Conservation (phyloP, 2,797 vertebrate species). For the Notolepis coatsorum region DNA sequence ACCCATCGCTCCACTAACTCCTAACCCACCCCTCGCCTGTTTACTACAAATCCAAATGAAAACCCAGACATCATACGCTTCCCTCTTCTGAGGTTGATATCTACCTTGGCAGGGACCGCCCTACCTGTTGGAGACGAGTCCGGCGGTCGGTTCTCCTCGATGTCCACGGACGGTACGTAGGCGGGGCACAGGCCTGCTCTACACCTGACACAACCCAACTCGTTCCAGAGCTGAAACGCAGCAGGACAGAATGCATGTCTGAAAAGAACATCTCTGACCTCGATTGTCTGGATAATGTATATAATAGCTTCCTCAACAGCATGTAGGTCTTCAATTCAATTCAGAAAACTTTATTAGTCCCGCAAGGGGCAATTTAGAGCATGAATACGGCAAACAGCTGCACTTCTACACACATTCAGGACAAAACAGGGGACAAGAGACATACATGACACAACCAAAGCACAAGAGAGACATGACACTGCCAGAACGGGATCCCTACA, state of each 20-base stretch:
- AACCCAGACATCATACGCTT: conserved; percentile 14
- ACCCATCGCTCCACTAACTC: too few species aligned
- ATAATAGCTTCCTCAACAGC: too few species aligned
- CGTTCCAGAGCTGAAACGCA: conserved; percentile 86
- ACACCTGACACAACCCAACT: conserved; percentile 88
- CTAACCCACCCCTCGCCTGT: too few species aligned
- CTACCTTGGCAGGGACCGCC: conserved; percentile 58
- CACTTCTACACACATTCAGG: too few species aligned
- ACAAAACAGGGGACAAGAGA: too few species aligned
- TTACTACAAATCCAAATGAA: conserved; percentile 22
- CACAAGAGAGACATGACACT: too few species aligned
- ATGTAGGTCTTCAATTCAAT: too few species aligned
- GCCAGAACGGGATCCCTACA: too few species aligned
- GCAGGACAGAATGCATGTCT: conserved; percentile 3
- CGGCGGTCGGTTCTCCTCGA: conserved; percentile 79
- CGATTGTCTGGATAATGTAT: not conserved
- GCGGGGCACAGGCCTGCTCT: conserved; percentile 86
- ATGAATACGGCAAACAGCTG: too few species aligned
- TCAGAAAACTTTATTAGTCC: too few species aligned
- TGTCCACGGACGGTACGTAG: conserved; percentile 71
- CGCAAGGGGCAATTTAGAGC: too few species aligned
- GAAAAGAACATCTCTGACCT: not conserved
- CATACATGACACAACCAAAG: too few species aligned
- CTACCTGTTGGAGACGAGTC: conserved; percentile 91
- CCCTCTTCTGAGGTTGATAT: conserved; percentile 28